Conservation (phyloP, 1,140 invertebrate genomes). For the Temnothorax curvispinosus region DNA sequence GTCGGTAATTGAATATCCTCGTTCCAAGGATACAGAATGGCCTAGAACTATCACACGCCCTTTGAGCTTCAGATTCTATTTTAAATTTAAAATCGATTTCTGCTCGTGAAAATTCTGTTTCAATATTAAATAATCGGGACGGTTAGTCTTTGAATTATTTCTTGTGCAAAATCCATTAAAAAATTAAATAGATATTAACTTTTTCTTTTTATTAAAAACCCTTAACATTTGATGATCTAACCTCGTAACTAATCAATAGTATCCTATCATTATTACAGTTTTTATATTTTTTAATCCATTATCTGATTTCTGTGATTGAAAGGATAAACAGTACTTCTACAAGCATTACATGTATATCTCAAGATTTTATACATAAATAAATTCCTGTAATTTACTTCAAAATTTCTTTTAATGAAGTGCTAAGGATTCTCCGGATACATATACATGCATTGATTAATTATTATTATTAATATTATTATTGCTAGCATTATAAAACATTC, state of each 20-base stretch:
- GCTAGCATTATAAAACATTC: background rate
- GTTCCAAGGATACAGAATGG: conserved; percentile 50
- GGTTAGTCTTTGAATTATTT: background rate
- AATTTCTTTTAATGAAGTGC: background rate
- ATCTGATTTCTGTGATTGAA: background rate
- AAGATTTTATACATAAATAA: background rate
- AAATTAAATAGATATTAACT: background rate
- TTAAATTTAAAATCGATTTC: conserved; percentile 34
- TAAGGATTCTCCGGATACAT: background rate
- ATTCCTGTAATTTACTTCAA: background rate
- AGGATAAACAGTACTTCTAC: background rate
- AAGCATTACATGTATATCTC: background rate
- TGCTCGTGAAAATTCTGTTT: background rate
- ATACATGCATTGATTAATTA: background rate
- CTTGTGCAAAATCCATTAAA: background rate
- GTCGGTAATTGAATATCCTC: conserved; percentile 60
- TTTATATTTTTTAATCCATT: background rate
- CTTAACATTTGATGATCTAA: background rate
- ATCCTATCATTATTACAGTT: background rate
- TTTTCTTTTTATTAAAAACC: background rate
- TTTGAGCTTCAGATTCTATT: conserved; percentile 30
- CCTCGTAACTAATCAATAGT: background rate
- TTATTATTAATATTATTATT: background rate
- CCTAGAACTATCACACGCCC: conserved; percentile 39
- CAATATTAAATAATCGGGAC: background rate